Conservation (phyloP, 37 sponge, comb jelly and placozoan genomes). For the Aplysina aerophoba region DNA sequence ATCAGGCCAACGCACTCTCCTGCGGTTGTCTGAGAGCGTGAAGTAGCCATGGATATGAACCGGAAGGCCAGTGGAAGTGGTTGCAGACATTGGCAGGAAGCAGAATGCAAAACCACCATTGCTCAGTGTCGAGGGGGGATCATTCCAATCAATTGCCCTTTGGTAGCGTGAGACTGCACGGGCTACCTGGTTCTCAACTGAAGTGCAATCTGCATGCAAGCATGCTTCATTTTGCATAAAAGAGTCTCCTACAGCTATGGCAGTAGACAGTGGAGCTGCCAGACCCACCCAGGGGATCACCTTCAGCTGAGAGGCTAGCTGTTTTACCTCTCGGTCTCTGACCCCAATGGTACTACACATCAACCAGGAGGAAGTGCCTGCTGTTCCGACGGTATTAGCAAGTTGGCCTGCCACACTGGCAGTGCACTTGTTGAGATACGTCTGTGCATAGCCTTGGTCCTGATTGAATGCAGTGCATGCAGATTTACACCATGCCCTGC, state of each 20-base stretch:
- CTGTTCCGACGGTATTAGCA: neutral
- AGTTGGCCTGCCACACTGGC: constrained; percentile 4
- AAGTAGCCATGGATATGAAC: constrained; percentile 88
- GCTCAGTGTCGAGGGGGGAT: constrained; percentile 19
- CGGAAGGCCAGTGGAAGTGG: constrained; percentile 53
- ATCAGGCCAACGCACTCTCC: constrained; percentile 81
- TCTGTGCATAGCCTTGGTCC: neutral
- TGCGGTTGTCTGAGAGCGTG: constrained; percentile 69
- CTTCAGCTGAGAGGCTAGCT: constrained; percentile 36
- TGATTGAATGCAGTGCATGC: neutral
- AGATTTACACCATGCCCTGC: constrained; percentile 13
- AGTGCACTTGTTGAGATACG: neutral
- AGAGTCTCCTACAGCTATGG: neutral
- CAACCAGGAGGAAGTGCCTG: constrained; percentile 53
- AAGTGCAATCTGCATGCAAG: neutral
- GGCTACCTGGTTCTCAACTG: neutral
- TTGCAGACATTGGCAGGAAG: constrained; percentile 80
- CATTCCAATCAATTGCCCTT: neutral
- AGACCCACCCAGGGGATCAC: constrained; percentile 79
- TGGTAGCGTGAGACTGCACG: neutral
- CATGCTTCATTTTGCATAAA: neutral
- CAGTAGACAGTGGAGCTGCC: constrained; percentile 54
- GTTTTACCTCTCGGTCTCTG: neutral
- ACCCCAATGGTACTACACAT: constrained; percentile 60
- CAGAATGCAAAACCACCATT: constrained; percentile 72